Evolutionary conservation across 2,113 vertebrate genomes (phyloP), one percentile per base, ranked within the genome.

Genomic region (Pogona vitticeps): DNA sequence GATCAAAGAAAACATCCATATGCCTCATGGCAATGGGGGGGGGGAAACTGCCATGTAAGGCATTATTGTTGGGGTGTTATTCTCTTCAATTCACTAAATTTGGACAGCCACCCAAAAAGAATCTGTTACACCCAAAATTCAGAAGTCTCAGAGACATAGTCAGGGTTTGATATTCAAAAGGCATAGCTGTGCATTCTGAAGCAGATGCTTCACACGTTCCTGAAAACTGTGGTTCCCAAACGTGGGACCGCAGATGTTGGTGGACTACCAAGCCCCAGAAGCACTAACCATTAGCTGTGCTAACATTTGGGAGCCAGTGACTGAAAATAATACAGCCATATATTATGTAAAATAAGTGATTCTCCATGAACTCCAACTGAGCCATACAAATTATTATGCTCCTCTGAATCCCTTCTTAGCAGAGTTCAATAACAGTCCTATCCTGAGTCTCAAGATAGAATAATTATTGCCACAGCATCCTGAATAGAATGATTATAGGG

Each of bases 361-460:
- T 3, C 28, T 68, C 61, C 65, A 28, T 67, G 65, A 67, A 28
- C 65, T 67, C 26, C 65, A n/a, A 26, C 28, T 28, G 23, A 31
- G 28, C 8, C 28, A 68, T 31, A 31, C 31, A 31, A 68, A 31
- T 68, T 68, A 26, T 68, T 68, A 31, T 68, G 31, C 28, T 23
- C 70, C 23, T 86, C 65, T 12, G 58, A 65, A 20, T 40, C 17
- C 10, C 14, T 5, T 40, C 76, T 0, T 21, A 10, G 23, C 6
- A 67, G 46, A 82, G 28, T 2, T 36, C 7, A 26, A 52, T 58
- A 88, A 36, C 5, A 2, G 1, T n/a, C 20, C 40, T 1, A 0
- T 33, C 40, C 36, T 0, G 0, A 84, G 15, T 1, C 8, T 10
- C 36, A 23, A 5, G 0, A 4, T 36, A 75, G 5, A 15, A 21